Conservation (phyloP, 2,888 invertebrate genomes). For the Neelides folsomi region DNA sequence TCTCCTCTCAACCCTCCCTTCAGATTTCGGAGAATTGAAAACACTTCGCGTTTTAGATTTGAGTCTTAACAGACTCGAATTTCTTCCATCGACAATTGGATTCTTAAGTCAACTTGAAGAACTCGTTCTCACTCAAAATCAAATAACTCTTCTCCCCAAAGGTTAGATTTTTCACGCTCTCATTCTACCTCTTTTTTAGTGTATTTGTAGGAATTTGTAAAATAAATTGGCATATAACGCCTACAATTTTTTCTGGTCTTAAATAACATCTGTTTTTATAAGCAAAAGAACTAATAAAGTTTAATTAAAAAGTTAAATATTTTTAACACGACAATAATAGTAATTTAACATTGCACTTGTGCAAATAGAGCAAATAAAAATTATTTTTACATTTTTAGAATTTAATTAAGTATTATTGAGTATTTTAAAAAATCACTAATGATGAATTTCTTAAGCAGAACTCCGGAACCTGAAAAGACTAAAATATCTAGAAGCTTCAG, state of each 20-base stretch:
- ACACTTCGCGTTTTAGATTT: conserved; percentile 26
- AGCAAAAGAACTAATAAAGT: too few relatives aligned
- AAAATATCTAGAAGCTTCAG: conserved; percentile 22
- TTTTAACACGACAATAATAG: too few relatives aligned
- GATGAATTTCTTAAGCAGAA: not conserved
- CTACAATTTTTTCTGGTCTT: not conserved
- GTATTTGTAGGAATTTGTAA: too few relatives aligned
- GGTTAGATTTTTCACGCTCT: conserved; percentile 1
- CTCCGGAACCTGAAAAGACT: conserved; percentile 18
- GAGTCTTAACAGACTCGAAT: conserved; percentile 23
- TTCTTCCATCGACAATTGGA: conserved; percentile 22
- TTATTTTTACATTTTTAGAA: too few relatives aligned
- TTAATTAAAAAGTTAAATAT: too few relatives aligned
- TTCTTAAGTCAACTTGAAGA: conserved; percentile 14
- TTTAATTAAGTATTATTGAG: not conserved
- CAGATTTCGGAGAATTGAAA: conserved; percentile 23
- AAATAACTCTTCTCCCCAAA: conserved; percentile 8
- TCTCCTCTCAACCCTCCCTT: conserved; percentile 21
- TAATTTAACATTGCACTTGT: too few relatives aligned
- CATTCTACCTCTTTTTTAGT: not conserved
- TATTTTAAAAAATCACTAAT: not conserved
- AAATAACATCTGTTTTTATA: not conserved
- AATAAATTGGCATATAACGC: too few relatives aligned
- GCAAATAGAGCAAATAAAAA: too few relatives aligned
- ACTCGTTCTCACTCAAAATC: conserved; percentile 25